phyloP scores from a whole-genome alignment of 2,113 vertebrate genomes.

The Dicerorhinus sumatrensis region DNA sequence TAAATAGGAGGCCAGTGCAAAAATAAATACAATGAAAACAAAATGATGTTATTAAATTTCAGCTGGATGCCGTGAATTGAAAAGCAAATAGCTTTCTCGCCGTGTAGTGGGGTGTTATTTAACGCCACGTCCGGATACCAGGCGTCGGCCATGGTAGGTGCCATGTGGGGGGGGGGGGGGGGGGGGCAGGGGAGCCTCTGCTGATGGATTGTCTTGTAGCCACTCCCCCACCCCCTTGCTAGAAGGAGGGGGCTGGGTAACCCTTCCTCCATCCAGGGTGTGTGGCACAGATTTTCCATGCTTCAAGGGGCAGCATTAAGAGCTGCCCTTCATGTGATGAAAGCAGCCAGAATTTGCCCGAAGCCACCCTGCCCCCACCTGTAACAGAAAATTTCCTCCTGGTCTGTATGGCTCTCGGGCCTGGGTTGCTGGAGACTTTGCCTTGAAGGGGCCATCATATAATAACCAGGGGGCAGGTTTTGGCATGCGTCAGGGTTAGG shows the following conservation, averaged over 20 bases:
- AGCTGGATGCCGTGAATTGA: not conserved
- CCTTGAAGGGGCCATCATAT: not conserved
- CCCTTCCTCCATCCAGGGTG: not conserved
- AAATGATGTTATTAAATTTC: slow-evolving; percentile 62
- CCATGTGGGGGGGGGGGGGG: not conserved
- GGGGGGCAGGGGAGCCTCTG: not conserved
- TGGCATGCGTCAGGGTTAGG: no score
- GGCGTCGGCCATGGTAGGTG: rapidly evolving
- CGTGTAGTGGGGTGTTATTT: not conserved
- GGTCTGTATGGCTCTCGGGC: not conserved
- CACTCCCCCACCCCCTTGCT: no score
- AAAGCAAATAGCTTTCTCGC: slow-evolving; percentile 47
- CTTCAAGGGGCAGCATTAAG: not conserved
- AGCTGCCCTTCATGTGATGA: not conserved
- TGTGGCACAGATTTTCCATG: not conserved
- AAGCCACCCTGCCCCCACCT: rapidly evolving
- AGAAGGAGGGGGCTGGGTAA: not conserved
- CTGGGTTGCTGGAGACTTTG: not conserved
- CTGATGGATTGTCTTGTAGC: not conserved
- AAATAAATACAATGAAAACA: slow-evolving; percentile 61
- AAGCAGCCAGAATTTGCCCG: not conserved
- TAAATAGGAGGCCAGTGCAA: slow-evolving; percentile 56
- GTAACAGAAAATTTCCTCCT: not conserved
- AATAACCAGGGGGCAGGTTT: not conserved
- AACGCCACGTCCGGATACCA: not conserved